Conservation (phyloP, 2,797 vertebrate species). For the Cetoscarus ocellatus region DNA sequence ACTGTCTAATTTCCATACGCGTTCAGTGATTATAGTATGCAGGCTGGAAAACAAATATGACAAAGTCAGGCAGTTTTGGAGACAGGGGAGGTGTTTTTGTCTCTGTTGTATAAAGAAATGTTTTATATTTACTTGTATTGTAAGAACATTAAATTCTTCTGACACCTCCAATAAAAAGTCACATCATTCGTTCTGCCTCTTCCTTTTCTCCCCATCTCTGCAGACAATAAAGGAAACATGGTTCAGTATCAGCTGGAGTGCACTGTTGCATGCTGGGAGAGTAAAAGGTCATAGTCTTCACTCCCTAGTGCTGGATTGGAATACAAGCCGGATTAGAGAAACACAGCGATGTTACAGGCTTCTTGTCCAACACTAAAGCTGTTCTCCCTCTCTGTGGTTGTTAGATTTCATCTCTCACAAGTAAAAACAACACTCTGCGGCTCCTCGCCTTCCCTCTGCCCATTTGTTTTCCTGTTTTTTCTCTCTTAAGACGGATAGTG, state of each 20-base stretch:
- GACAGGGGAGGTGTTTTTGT: too few species aligned
- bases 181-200: neutral
- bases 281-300: conserved; percentile 24
- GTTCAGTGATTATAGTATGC: too few species aligned
- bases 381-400: conserved; percentile 2
- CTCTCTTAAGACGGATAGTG: conserved; percentile 22
- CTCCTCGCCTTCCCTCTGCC: conserved; percentile 6
- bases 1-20: too few species aligned
- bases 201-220: conserved; percentile 6
- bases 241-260: conserved; percentile 12
- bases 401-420: neutral
- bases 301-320: conserved; percentile 3
- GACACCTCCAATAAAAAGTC: too few species aligned
- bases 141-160: too few species aligned
- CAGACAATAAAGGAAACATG: neutral
- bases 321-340: conserved; percentile 36
- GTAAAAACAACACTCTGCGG: neutral
- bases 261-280: conserved; percentile 44
- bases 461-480: conserved; percentile 13
- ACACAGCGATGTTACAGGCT: conserved; percentile 11
- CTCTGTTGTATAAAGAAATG: too few species aligned
- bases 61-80: too few species aligned
- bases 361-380: conserved; percentile 17
- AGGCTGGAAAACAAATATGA: too few species aligned
- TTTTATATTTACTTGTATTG: too few species aligned